Percentiles rank a stretch among this genome's conserved stretches.
phyloP scores from a whole-genome alignment of 35 echinoderm and acorn worm genomes.

The Chiridota heheva region DNA sequence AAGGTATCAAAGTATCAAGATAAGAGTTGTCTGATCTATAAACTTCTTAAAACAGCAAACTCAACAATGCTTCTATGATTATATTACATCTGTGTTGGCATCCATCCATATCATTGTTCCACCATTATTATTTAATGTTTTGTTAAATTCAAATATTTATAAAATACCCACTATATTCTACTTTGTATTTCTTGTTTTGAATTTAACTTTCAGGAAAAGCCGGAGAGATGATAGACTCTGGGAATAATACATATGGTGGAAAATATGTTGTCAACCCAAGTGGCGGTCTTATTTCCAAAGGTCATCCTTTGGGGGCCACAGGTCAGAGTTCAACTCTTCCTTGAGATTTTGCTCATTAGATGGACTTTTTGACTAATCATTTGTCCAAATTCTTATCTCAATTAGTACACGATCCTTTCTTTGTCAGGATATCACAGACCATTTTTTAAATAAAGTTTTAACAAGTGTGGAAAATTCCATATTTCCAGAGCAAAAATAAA shows the following conservation, averaged over 20 bases:
- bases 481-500: no score
- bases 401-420: no score
- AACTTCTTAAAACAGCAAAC: not conserved
- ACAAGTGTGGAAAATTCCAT: no score
- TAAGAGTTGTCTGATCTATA: not conserved
- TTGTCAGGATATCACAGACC: no score
- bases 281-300: constrained; percentile 90
- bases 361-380: not conserved
- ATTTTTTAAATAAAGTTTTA: no score
- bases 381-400: no score
- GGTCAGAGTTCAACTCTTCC: constrained; percentile 51
- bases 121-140: not conserved
- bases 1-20: not conserved
- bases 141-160: not conserved
- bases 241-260: constrained; percentile 97
- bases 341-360: not conserved
- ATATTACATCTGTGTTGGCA: no score
- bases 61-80: no score
- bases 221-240: constrained; percentile 85
- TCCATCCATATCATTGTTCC: not conserved
- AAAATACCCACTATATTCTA: no score
- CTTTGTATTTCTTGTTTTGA: no score
- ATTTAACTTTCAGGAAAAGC: constrained; percentile 65
- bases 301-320: constrained; percentile 91
- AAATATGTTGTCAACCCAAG: constrained; percentile 99